phyloP scores from a whole-genome alignment of 2,797 vertebrate genomes.

The Anas bahamensis region DNA sequence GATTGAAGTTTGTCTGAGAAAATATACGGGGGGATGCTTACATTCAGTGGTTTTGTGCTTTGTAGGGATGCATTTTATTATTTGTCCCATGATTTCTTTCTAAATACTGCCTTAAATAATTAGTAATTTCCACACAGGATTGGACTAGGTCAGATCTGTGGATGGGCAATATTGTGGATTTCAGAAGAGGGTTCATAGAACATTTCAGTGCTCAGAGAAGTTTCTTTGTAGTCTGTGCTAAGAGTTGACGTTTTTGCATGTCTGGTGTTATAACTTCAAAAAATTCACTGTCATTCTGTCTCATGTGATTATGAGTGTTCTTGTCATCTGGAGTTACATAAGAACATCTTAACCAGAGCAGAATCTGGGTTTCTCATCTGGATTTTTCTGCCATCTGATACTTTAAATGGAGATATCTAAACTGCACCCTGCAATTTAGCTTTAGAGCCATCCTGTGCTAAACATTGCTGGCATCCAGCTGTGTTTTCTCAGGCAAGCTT shows the following conservation, averaged over 20 bases:
- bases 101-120: neutral
- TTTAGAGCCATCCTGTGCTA: conserved; percentile 13
- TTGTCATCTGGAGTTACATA: neutral
- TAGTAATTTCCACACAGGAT: neutral
- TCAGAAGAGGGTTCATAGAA: neutral
- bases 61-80: neutral
- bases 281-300: neutral
- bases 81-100: neutral
- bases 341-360: neutral
- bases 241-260: neutral
- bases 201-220: neutral
- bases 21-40: neutral
- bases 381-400: neutral
- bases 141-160: neutral
- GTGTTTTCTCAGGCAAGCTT: conserved; percentile 35
- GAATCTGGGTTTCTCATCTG: neutral
- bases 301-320: neutral
- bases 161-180: neutral
- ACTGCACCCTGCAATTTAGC: neutral
- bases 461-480: conserved; percentile 43
- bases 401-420: neutral
- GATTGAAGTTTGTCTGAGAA: neutral
- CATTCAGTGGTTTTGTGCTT: neutral
- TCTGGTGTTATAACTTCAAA: neutral
- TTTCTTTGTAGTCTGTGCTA: neutral